Percentiles rank a stretch among this genome's conserved stretches.
phyloP scores from a whole-genome alignment of 2,797 vertebrate genomes.

The Urocyon cinereoargenteus region DNA sequence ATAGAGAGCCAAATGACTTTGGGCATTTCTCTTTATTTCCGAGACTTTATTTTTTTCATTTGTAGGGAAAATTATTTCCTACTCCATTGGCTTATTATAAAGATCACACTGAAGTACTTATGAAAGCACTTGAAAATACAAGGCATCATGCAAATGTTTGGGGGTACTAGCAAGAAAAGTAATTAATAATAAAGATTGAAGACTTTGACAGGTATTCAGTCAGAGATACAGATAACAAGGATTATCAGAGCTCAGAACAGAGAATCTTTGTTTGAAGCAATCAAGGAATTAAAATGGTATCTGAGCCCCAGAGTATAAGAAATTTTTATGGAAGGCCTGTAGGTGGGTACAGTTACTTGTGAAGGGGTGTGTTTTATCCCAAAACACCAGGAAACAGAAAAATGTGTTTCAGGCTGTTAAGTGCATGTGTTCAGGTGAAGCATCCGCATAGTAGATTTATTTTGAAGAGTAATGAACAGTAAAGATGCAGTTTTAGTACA shows the following conservation, averaged over 20 bases:
- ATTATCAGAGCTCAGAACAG: background rate
- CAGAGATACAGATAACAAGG: background rate
- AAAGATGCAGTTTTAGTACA: background rate
- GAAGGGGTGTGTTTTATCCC: background rate
- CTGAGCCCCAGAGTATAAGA: constrained; percentile 16
- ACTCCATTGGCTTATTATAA: background rate
- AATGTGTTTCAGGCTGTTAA: background rate
- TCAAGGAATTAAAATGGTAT: constrained; percentile 58
- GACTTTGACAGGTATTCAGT: background rate
- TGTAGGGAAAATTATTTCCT: constrained; percentile 40
- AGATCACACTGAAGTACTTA: constrained; percentile 37
- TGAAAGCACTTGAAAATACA: constrained; percentile 60
- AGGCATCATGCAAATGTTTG: background rate
- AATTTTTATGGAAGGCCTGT: background rate
- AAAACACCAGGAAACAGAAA: background rate
- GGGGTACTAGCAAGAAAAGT: constrained; percentile 20
- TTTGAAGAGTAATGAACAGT: background rate
- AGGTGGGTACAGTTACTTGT: background rate
- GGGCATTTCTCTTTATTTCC: constrained; percentile 37
- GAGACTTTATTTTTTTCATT: constrained; percentile 56
- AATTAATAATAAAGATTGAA: constrained; percentile 49
- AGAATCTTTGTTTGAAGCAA: background rate
- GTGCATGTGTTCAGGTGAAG: background rate
- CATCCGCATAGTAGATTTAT: background rate
- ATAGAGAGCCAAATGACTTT: constrained; percentile 22